These are phyloP conservation scores for Tenthredo amoena DNA, from an alignment of 2,888 invertebrate species.

Conservation along the genomic window DNA sequence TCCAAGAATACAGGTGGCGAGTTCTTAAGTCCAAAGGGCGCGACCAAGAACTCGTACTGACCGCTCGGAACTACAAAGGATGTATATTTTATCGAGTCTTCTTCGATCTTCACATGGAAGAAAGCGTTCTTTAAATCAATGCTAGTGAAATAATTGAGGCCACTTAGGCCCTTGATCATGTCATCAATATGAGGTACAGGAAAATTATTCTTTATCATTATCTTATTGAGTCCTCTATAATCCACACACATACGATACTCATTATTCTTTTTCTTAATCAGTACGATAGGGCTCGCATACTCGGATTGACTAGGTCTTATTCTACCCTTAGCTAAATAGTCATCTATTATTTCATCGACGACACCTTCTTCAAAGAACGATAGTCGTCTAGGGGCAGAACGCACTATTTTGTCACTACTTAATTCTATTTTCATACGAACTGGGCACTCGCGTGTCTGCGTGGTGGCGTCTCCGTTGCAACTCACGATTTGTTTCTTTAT, in stretches of 20 bases:
- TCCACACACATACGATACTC: not conserved
- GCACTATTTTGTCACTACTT: not conserved
- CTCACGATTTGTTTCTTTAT: not conserved
- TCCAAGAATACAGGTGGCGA: slow-evolving; percentile 51
- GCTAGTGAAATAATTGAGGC: slow-evolving; percentile 49
- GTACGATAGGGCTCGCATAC: slow-evolving; percentile 56
- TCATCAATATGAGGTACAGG: slow-evolving; percentile 59
- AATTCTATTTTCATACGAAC: not conserved
- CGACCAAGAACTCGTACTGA: slow-evolving; percentile 52
- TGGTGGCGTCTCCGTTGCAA: not conserved
- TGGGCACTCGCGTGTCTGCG: not conserved
- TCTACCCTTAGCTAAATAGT: slow-evolving; percentile 54
- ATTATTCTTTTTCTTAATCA: slow-evolving; percentile 54
- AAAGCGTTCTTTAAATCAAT: slow-evolving; percentile 56
- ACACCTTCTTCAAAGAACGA: slow-evolving; percentile 57
- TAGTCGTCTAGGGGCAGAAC: slow-evolving; percentile 55
- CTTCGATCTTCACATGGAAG: slow-evolving; percentile 52
- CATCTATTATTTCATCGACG: slow-evolving; percentile 56
- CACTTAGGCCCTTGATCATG: slow-evolving; percentile 52
- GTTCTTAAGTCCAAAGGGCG: slow-evolving; percentile 54
- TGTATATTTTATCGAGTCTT: slow-evolving; percentile 53
- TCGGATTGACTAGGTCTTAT: slow-evolving; percentile 58
- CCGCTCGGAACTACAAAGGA: slow-evolving; percentile 53
- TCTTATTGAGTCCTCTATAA: not conserved
- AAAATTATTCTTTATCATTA: slow-evolving; percentile 54